Evolutionary conservation across 2,888 invertebrate species (phyloP).

Genomic region (Pseudococcus jackbeardsleyi): DNA sequence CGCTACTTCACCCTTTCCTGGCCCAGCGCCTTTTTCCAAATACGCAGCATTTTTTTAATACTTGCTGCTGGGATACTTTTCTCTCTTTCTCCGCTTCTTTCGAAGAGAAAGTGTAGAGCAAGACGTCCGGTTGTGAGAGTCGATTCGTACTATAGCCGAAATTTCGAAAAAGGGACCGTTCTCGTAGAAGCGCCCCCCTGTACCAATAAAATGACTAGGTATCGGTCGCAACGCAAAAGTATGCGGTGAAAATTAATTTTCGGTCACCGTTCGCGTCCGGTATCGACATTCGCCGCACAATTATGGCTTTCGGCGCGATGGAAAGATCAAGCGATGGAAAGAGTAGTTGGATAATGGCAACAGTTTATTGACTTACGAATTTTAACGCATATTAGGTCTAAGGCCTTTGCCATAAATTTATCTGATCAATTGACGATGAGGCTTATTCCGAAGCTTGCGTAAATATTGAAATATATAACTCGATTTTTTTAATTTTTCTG

Average conservation of each 20-base stretch:
- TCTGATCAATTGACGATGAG: not conserved
- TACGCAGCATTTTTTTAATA: not conserved
- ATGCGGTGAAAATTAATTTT: constrained; percentile 25
- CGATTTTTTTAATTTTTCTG: constrained; percentile 32
- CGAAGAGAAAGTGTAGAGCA: not conserved
- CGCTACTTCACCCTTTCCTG: not conserved
- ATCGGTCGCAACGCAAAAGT: constrained; percentile 2
- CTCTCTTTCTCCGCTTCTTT: not conserved
- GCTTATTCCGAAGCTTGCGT: not conserved
- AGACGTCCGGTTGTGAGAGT: not conserved
- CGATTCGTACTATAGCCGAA: not conserved
- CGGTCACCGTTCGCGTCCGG: not conserved
- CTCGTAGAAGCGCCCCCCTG: not conserved
- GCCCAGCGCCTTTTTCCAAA: constrained; percentile 36
- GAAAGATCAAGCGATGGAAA: not conserved
- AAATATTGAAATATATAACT: constrained; percentile 39
- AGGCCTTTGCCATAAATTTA: constrained; percentile 4
- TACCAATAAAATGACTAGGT: not conserved
- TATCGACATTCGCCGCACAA: not conserved
- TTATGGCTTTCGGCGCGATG: not conserved
- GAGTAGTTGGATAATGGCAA: not conserved
- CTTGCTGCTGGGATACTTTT: not conserved
- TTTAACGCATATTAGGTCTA: constrained; percentile 21
- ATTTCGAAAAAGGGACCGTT: too few species aligned
- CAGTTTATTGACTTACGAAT: constrained; percentile 43